A percentile compares a stretch with the other conserved stretches of the same genome.
Conservation (phyloP, 1,140 invertebrate genomes). For the Phymorhynchus buccinoides region DNA sequence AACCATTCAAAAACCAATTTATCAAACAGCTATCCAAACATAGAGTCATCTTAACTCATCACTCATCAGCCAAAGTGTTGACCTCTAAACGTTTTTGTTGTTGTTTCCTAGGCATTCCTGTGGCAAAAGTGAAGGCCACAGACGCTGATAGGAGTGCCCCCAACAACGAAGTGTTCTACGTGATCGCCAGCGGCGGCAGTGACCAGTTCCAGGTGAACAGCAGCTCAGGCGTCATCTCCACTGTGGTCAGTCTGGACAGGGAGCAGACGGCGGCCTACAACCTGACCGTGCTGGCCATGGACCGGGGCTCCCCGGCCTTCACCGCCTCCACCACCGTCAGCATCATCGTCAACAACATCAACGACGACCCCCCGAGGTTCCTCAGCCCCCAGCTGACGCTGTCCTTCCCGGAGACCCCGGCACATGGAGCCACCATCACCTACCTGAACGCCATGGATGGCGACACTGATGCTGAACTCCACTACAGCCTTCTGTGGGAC, state of each 20-base stretch:
- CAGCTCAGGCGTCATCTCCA: constrained; percentile 50
- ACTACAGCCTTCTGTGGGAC: constrained; percentile 39
- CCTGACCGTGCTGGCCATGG: constrained; percentile 54
- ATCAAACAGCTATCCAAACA: not conserved
- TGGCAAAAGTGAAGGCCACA: constrained; percentile 45
- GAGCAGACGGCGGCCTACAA: constrained; percentile 48
- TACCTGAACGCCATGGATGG: constrained; percentile 33
- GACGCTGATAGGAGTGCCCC: constrained; percentile 55
- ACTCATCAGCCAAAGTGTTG: not conserved
- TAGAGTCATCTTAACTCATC: not conserved
- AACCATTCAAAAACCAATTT: not conserved
- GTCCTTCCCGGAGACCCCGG: not conserved
- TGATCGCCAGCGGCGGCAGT: constrained; percentile 50
- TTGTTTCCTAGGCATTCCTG: not conserved
- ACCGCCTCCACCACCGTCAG: constrained; percentile 45
- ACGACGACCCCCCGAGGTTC: constrained; percentile 56
- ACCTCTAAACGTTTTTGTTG: not conserved
- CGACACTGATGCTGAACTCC: constrained; percentile 28
- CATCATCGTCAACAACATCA: constrained; percentile 54
- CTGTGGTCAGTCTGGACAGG: constrained; percentile 53
- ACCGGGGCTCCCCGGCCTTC: constrained; percentile 48
- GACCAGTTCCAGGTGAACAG: constrained; percentile 59
- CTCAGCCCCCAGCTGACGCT: not conserved
- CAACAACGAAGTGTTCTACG: constrained; percentile 60
- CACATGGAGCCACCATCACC: not conserved